Evolutionary conservation across 2,113 vertebrate species (phyloP), one percentile per base, ranked within the genome.

Genomic region (Microtus ochrogaster): DNA sequence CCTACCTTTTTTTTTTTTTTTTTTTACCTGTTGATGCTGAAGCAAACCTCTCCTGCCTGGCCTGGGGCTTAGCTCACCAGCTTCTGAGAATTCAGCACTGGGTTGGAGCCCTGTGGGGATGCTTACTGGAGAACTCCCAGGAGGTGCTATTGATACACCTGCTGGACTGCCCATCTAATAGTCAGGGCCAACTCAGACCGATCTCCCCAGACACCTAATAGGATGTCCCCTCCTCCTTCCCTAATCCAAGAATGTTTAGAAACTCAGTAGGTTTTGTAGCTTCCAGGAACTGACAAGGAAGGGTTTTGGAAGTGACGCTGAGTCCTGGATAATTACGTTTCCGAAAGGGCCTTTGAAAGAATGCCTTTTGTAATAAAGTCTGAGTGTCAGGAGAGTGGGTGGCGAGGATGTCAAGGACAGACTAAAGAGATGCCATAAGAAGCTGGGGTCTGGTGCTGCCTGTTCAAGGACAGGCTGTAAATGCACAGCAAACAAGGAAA

Each of bases 111-210:
- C 87, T 86, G 89, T 72, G 52, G 91, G 91, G 91, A 86, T 89
- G 74, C 96, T 91, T 86, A 89, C 91, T 3, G 70, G 96, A 96
- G 95, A 97, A 95, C 39, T 90, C 94, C 85, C 79, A 44, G 52
- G 36, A 90, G 91, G 91, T 83, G 70, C 89, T 97, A 96, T 94
- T 96, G 94, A 95, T 8, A 24, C 96, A 96, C 96, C 97, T 96
- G 96, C 96, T 92, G 74, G 83, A 94, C 49, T 63, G 92, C 70
- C 86, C 44, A 44, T 70, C 89, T 90, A 70, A 91, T 82, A 74
- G 82, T 41, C 61, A 13, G 0, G 7, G 91, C 89, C 85, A 94
- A 78, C 33, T 78, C 93, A 77, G 58, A 36, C 58, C 0, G 1
- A 52, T 77, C 70, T 74, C 55, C 55, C 66, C 17, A 2, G 13